A percentile compares a stretch with the other conserved stretches of the same genome.
phyloP scores from a whole-genome alignment of 2,113 vertebrate genomes.

The Archilochus colubris region DNA sequence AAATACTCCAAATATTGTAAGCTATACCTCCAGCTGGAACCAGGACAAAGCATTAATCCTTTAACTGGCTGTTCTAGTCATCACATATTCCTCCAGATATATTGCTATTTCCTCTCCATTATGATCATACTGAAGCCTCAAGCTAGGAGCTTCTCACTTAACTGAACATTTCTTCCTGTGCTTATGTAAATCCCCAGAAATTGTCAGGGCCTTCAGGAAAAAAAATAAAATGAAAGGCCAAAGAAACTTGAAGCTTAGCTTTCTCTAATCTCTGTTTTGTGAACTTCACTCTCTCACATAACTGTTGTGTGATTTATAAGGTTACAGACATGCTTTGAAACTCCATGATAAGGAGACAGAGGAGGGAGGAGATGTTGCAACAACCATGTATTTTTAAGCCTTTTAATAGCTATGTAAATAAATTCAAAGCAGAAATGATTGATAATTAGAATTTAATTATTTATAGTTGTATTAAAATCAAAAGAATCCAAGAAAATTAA shows the following conservation, averaged over 20 bases:
- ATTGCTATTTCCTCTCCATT: not conserved
- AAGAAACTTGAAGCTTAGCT: not conserved
- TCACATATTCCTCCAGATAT: not conserved
- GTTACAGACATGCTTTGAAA: not conserved
- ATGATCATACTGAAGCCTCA: not conserved
- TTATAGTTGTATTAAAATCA: not conserved
- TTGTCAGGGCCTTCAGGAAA: not conserved
- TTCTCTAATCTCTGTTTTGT: not conserved
- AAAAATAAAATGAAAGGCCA: too few relatives aligned
- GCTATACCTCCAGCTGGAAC: not conserved
- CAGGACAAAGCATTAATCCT: not conserved
- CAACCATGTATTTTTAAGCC: not conserved
- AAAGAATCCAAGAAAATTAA: not conserved
- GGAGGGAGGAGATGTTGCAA: accelerated
- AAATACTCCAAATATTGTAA: not conserved
- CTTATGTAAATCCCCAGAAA: not conserved
- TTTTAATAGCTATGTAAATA: not conserved
- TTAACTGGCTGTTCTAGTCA: not conserved
- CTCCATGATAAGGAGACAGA: accelerated
- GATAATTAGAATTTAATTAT: not conserved
- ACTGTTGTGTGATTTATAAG: not conserved
- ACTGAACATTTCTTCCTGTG: not conserved
- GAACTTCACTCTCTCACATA: not conserved
- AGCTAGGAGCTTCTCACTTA: not conserved
- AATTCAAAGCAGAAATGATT: not conserved